Conservation (phyloP, 23 tunicate species). For the Ascidia mentula region DNA sequence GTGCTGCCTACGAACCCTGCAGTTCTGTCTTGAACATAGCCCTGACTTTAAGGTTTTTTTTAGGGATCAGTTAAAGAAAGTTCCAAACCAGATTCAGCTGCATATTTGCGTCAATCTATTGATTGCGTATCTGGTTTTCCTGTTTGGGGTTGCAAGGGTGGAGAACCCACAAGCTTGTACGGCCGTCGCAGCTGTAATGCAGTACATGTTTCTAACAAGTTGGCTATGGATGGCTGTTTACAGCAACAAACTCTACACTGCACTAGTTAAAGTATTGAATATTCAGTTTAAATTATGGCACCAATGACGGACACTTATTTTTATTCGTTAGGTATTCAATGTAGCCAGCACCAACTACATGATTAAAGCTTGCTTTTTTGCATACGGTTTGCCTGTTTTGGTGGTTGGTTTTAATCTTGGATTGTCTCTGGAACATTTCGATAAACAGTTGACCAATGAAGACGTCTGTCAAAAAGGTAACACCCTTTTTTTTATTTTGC, state of each 20-base stretch:
- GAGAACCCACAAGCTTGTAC: slow-evolving; percentile 20
- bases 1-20: too few species aligned
- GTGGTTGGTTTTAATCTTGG: slow-evolving; percentile 38
- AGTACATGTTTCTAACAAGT: slow-evolving; percentile 56
- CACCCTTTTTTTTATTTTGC: background rate
- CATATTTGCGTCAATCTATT: slow-evolving; percentile 40
- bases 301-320: background rate
- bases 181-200: slow-evolving; percentile 45
- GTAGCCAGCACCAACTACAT: slow-evolving; percentile 4
- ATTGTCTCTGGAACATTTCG: slow-evolving; percentile 41
- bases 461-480: slow-evolving; percentile 31
- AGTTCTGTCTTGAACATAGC: too few species aligned
- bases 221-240: slow-evolving; percentile 79
- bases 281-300: background rate
- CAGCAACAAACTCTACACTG: slow-evolving; percentile 49
- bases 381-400: slow-evolving; percentile 55
- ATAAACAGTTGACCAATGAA: slow-evolving; percentile 7
- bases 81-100: slow-evolving; percentile 51
- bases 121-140: slow-evolving; percentile 44
- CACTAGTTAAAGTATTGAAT: slow-evolving; percentile 34
- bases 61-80: slow-evolving; percentile 42
- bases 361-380: slow-evolving; percentile 35
- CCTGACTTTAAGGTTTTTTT: too few species aligned
- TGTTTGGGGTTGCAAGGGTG: slow-evolving; percentile 36
- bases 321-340: background rate